phyloP scores from a whole-genome alignment of 2,888 invertebrate genomes.

The Scaeva pyrastri region DNA sequence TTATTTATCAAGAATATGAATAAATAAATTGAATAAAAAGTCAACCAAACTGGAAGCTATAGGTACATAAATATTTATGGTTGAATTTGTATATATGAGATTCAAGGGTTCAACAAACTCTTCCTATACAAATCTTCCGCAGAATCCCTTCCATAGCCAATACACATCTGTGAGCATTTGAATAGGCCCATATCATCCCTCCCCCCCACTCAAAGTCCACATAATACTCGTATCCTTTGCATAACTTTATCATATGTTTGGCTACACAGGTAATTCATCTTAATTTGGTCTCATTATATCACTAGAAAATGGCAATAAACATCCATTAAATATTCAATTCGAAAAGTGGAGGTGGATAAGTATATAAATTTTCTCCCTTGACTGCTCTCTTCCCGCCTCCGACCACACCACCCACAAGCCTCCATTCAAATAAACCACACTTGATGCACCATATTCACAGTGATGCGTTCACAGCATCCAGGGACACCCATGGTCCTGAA shows the following conservation, averaged over 20 bases:
- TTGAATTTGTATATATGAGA: no score
- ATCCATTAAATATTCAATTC: conserved; percentile 69
- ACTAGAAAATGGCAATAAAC: conserved; percentile 68
- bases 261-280: conserved; percentile 63
- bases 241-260: conserved; percentile 35
- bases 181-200: not conserved
- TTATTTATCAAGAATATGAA: no score
- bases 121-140: no score
- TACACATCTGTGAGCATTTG: not conserved
- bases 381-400: not conserved
- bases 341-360: conserved; percentile 14
- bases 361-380: not conserved
- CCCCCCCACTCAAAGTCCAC: not conserved
- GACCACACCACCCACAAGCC: not conserved
- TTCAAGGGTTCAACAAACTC: not conserved
- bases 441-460: not conserved
- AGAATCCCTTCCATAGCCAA: not conserved
- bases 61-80: no score
- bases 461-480: conserved; percentile 45
- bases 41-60: no score
- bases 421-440: conserved; percentile 24
- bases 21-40: no score
- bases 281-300: conserved; percentile 71
- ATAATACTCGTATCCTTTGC: conserved; percentile 12
- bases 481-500: not conserved